phyloP scores from a whole-genome alignment of 53 echinoderm and acorn worm species.

The Holothuria scabra region DNA sequence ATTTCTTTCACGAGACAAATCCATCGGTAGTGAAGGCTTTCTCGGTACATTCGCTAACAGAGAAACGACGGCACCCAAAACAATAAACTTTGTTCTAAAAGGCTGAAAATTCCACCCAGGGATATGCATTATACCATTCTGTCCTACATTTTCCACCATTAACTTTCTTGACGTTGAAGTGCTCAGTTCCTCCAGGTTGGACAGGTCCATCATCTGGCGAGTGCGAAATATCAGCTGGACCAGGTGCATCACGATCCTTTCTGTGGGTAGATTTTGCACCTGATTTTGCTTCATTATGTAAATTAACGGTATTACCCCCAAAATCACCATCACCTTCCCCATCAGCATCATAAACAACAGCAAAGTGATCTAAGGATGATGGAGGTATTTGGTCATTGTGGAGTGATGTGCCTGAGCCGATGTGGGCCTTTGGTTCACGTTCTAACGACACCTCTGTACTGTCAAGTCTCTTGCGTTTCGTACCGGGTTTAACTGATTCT shows the following conservation, averaged over 20 bases:
- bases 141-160: not conserved
- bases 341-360: not conserved
- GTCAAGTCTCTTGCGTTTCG: not conserved
- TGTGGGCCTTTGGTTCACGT: not conserved
- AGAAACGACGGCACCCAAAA: not conserved
- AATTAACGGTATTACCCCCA: not conserved
- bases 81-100: not conserved
- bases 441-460: not conserved
- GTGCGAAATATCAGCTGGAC: conserved; percentile 30
- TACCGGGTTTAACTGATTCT: too few relatives aligned
- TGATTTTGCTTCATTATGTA: too few relatives aligned
- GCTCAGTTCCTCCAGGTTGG: conserved; percentile 9
- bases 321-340: not conserved
- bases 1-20: not conserved
- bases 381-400: not conserved
- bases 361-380: conserved; percentile 13
- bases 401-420: not conserved
- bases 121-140: not conserved
- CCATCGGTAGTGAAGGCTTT: not conserved
- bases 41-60: not conserved
- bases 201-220: conserved; percentile 31
- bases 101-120: not conserved
- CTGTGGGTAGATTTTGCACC: conserved; percentile 10
- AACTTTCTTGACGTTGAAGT: not conserved
- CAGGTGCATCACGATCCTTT: not conserved